Base-by-base conservation (phyloP, 2,797 vertebrate species). In the Anas flavirostris region DNA sequence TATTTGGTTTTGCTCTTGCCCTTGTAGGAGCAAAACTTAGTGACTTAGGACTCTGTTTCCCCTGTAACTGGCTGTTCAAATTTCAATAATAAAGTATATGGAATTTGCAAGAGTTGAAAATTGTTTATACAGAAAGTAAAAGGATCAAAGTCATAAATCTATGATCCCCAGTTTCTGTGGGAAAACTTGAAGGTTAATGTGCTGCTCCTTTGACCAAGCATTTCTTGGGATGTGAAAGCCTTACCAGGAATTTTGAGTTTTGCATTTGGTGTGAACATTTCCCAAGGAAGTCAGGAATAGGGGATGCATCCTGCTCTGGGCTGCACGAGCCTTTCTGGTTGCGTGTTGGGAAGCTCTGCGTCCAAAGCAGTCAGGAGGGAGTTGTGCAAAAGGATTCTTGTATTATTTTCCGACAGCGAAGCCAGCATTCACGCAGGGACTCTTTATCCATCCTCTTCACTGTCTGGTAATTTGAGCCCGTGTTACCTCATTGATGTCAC, bases 291-390 rank as follows among this genome's bases (percentile, higher is more conserved):
- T 2, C 9, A n/a, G 89, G 39, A 44, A 58, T 37, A 70, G 58
- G 58, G 50, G 86, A 78, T 53, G 67, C 67, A 29, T 72, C 62
- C 72, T 59, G 59, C 67, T 75, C 0, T 0, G 3, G 12, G 68
- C 85, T 59, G 46, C 16, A 1, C 2, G 0, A 73, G 75, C 78
- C 70, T 23, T 37, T 35, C 59, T 75, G 55, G 59, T 29, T 6
- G 7, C 0, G 0, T 7, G 3, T 0, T 31, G 67, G 69, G 77
- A 44, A 77, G 55, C 0, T 0, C 26, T 23, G 62, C 53, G 55
- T 60, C 33, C 82, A n/a, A 66, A 10, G 58, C 28, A 21, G 48
- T 6, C 75, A 58, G 86, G 48, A 77, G 75, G 79, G 60, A 92
- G 50, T 15, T 75, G 25, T 52, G 62, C 48, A 26, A 29, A 77